phyloP scores from a whole-genome alignment of 2,888 invertebrate genomes.

The Phyllotreta striolata region DNA sequence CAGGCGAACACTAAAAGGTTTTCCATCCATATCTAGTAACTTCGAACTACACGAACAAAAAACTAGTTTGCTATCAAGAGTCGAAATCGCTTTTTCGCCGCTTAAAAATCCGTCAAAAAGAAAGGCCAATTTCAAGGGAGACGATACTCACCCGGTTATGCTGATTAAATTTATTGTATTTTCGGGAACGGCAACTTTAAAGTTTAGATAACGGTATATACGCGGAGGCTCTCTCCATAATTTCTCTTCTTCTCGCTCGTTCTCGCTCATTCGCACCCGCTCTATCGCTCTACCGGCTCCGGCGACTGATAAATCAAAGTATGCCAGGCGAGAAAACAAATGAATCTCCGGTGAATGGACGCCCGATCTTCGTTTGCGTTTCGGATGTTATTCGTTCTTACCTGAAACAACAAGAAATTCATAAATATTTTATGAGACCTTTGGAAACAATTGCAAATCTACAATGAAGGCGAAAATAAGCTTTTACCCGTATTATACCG shows the following conservation, averaged over 20 bases:
- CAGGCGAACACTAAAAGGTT: too few relatives aligned
- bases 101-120: constrained; percentile 1
- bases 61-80: too few relatives aligned
- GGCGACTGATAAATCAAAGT: constrained; percentile 8
- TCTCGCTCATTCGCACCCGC: background rate
- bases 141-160: constrained; percentile 9
- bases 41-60: too few relatives aligned
- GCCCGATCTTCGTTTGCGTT: background rate
- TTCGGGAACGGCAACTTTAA: constrained; percentile 5
- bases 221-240: too few relatives aligned
- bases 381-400: constrained; percentile 43
- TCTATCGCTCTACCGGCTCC: background rate
- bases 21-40: too few relatives aligned
- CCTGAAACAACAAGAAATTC: constrained; percentile 51
- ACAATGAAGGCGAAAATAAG: background rate
- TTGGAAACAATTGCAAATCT: constrained; percentile 31
- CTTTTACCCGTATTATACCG: too few relatives aligned
- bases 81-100: too few relatives aligned
- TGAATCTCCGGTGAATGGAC: constrained; percentile 15
- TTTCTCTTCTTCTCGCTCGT: background rate
- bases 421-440: constrained; percentile 50
- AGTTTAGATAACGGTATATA: constrained; percentile 8
- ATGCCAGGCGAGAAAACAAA: constrained; percentile 9
- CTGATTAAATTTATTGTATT: constrained; percentile 15
- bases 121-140: constrained; percentile 7